Evolutionary conservation across 2,888 invertebrate species (phyloP).

Genomic region (Tanytarsus gracilentus): DNA sequence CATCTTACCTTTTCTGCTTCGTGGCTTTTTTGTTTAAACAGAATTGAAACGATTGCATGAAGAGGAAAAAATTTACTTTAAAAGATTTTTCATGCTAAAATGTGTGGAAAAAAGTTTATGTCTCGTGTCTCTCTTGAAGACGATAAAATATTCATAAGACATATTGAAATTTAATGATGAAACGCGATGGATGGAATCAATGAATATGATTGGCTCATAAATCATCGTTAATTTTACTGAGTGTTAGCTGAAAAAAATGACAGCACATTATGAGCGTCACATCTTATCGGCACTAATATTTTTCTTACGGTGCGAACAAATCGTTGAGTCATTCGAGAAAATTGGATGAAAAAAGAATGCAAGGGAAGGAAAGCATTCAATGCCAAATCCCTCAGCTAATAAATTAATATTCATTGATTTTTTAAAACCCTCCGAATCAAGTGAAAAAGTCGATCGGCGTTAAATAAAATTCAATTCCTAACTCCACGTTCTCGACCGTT

Average conservation of each 20-base stretch:
- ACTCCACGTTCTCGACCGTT: too few species aligned
- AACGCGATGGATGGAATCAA: not conserved
- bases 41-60: not conserved
- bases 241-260: not conserved
- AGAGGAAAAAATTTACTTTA: not conserved
- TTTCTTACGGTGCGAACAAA: not conserved
- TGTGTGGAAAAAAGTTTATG: not conserved
- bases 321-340: not conserved
- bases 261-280: not conserved
- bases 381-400: too few species aligned
- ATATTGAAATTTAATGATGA: conserved; percentile 17
- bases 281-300: not conserved
- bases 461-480: too few species aligned
- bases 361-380: too few species aligned
- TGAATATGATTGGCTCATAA: conserved; percentile 16
- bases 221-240: conserved; percentile 19
- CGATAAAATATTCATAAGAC: not conserved
- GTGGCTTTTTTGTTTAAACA: conserved; percentile 1
- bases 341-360: too few species aligned
- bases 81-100: too few species aligned
- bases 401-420: too few species aligned
- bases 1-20: too few species aligned
- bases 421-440: too few species aligned
- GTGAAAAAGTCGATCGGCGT: too few species aligned
- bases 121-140: too few species aligned